Base-by-base conservation (phyloP, 2,888 invertebrate species). In the Tetheella fluctuosa region DNA sequence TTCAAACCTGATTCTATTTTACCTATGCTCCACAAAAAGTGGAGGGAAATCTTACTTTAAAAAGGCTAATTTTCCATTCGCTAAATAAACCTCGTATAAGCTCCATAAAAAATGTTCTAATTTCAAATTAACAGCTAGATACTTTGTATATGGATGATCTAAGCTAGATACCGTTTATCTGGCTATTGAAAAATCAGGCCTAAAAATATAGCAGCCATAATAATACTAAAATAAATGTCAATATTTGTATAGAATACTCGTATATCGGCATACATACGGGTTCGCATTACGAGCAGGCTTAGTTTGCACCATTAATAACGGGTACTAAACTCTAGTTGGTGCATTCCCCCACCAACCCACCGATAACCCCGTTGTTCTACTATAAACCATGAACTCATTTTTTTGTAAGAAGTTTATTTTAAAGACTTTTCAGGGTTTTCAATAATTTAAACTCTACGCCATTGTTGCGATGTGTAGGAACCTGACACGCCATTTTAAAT, bases 271-370 rank as follows among this genome's bases (percentile, higher is more conserved):
- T 55, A 55, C 37, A 34, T 37, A 17, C 34, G 28, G n/a, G 17
- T 23, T 37, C 34, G 37, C 55, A 55, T 34, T 55, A 55, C 39
- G 52, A 28, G 56, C 52, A 60, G 58, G 59, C 54, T 60, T 39
- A 60, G 63, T 57, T 63, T 52, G 30, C 59, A n/a, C 58, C 63
- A 59, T 63, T 63, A 63, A 63, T 60, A 59, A 55, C 63, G 37
- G 52, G 34, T 54, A 59, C 55, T 48, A 52, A 58, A 20, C 52
- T 30, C 25, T 13, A 25, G 48, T 52, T 52, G 55, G 48, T 48
- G 42, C 42, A 42, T 42, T 2, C 48, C 48, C 39, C 17, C 20
- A 17, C 48, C 48, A 7, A 20, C 48, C 48, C 23, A 37, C 55
- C 37, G 23, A 34, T 55, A 34, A 37, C 55, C 55, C 37, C 37